Percentiles rank a stretch among this genome's conserved stretches.
Conservation (phyloP, 1,140 invertebrate genomes). For the Triops cancriformis region DNA sequence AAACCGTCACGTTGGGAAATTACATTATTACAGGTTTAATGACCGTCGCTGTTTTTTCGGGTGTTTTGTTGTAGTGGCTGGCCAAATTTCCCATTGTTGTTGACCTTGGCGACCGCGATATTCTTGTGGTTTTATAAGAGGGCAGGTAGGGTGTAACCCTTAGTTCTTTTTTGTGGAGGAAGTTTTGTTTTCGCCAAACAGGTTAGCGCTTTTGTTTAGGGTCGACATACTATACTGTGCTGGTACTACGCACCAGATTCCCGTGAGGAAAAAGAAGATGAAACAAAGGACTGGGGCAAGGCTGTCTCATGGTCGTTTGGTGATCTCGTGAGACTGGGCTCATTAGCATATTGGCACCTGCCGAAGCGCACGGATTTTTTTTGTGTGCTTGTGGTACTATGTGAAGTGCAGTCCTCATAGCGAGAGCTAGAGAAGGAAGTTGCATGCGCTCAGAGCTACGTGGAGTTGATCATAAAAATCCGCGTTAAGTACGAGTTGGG, state of each 20-base stretch:
- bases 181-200: neutral
- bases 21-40: too few species aligned
- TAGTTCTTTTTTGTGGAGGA: neutral
- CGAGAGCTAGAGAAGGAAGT: neutral
- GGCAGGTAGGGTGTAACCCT: neutral
- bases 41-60: too few species aligned
- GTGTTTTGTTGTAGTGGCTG: neutral
- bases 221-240: neutral
- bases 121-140: neutral
- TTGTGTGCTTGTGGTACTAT: neutral
- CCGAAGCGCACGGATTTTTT: neutral
- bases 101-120: conserved; percentile 7
- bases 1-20: too few species aligned
- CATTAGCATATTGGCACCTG: neutral
- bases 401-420: neutral
- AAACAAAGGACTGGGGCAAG: neutral
- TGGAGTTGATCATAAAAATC: neutral
- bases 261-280: neutral
- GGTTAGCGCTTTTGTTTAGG: neutral
- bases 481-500: neutral
- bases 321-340: neutral
- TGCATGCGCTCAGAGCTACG: neutral
- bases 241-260: neutral
- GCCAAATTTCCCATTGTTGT: neutral
- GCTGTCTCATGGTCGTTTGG: neutral